Evolutionary conservation across 2,888 invertebrate genomes (phyloP), one percentile per base, ranked within the genome.

Genomic region (Agrotis exclamationis): DNA sequence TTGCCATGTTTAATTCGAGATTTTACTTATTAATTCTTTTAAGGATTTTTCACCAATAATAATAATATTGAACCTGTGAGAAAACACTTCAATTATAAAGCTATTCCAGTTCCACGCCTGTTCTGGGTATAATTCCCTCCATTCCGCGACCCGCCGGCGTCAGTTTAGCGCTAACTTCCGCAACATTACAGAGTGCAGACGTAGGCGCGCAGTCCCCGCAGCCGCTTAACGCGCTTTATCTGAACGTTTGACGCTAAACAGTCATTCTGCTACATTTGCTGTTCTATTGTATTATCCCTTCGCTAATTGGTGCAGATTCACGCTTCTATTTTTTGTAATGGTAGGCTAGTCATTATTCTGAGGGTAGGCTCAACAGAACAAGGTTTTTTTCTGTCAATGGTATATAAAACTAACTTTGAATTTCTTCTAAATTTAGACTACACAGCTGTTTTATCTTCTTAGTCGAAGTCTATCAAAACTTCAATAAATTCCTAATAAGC

Each of bases 181-280:
- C 54, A 48, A 60, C 57, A 57, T 64, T 76, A 62, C 65, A 16
- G 22, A 48, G 16, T 58, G 53, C 74, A 76, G 60, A 57, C 60
- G 47, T 51, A 64, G 56, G 48, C 47, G 44, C 48, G 28, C 62
- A n/a, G 16, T 20, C n/a, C 48, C 33, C 20, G 44, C 39, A 51
- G 44, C 58, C 62, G 20, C 44, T 50, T 71, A 51, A 28, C 51
- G 62, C 62, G 44, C 58, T 58, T 45, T 47, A 72, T 72, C 54
- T 18, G 24, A 13, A 60, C n/a, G 56, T 64, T 73, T 33, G 11
- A 48, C 7, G 45, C 48, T 51, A 57, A 64, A 48, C 65, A 62
- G 20, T 16, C 60, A 6, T 73, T 79, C 57, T 58, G 79, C 65
- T 78, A 77, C 50, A 77, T 78, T 73, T 57, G 20, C 67, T 53